Conservation (phyloP, 2,888 invertebrate genomes). For the Diarsia rubi region DNA sequence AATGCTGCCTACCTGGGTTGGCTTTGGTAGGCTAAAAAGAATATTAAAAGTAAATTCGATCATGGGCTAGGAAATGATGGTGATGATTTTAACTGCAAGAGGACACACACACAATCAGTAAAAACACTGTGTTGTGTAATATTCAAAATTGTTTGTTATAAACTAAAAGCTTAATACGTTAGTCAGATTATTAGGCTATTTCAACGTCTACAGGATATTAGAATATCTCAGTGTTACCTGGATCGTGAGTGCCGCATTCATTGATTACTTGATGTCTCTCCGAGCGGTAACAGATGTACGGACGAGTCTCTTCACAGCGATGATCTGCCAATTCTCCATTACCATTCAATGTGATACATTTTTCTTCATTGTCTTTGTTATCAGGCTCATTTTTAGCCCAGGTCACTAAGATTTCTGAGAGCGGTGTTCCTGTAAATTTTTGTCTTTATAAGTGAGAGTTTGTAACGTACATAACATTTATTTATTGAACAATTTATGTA, state of each 20-base stretch:
- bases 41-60: neutral
- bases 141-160: neutral
- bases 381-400: conserved; percentile 62
- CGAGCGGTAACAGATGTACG: conserved; percentile 60
- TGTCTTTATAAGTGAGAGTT: too few species aligned
- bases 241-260: conserved; percentile 60
- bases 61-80: neutral
- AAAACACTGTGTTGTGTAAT: neutral
- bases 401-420: conserved; percentile 36
- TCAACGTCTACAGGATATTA: neutral
- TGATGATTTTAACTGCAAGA: neutral
- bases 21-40: neutral
- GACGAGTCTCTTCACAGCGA: conserved; percentile 36
- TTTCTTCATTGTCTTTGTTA: conserved; percentile 56
- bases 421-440: conserved; percentile 54
- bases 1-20: too few species aligned
- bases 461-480: neutral
- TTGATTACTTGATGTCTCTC: neutral
- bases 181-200: neutral
- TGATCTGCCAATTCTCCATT: conserved; percentile 51
- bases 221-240: conserved; percentile 6
- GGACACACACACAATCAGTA: neutral
- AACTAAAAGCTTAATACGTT: neutral
- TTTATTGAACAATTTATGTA: too few species aligned
- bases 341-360: conserved; percentile 54